Evolutionary conservation across 2,888 invertebrate genomes (phyloP).

Genomic region (Marasmarcha lunaedactyla): DNA sequence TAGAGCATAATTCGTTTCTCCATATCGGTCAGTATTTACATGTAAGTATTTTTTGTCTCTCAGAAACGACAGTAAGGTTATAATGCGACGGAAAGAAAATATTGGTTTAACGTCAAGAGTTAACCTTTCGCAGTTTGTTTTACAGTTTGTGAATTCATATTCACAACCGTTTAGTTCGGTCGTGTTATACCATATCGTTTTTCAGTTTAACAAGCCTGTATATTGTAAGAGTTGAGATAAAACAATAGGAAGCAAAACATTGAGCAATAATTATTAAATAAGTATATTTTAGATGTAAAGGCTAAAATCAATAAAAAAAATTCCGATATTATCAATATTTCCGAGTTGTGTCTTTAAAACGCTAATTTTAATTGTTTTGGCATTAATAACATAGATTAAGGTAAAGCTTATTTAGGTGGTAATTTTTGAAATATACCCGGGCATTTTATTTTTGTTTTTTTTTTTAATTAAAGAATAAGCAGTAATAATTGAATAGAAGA

Average conservation of each 20-base stretch:
- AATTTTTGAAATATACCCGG: constrained; percentile 28
- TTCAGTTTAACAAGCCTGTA: constrained; percentile 38
- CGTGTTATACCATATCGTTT: constrained; percentile 21
- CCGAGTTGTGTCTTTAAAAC: neutral
- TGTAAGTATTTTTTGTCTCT: constrained; percentile 59
- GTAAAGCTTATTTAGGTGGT: constrained; percentile 23
- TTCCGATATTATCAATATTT: neutral
- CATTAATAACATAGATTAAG: constrained; percentile 21
- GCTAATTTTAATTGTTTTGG: constrained; percentile 12
- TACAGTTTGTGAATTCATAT: too few relatives aligned
- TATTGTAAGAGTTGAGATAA: neutral
- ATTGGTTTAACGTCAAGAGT: too few relatives aligned
- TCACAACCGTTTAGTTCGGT: too few relatives aligned
- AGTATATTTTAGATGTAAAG: constrained; percentile 2
- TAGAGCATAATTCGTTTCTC: constrained; percentile 64
- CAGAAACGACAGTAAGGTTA: too few relatives aligned
- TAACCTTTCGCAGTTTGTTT: too few relatives aligned
- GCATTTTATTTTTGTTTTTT: constrained; percentile 25
- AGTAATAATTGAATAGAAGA: constrained; percentile 25
- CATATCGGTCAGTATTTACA: constrained; percentile 69
- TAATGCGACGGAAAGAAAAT: too few relatives aligned
- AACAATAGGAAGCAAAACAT: constrained; percentile 7
- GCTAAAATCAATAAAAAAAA: neutral
- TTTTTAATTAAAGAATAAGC: constrained; percentile 18
- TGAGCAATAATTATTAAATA: constrained; percentile 11